These are phyloP conservation scores for Therioaphis trifolii DNA, from an alignment of 2,888 invertebrate genomes.

Conservation along the genomic window DNA sequence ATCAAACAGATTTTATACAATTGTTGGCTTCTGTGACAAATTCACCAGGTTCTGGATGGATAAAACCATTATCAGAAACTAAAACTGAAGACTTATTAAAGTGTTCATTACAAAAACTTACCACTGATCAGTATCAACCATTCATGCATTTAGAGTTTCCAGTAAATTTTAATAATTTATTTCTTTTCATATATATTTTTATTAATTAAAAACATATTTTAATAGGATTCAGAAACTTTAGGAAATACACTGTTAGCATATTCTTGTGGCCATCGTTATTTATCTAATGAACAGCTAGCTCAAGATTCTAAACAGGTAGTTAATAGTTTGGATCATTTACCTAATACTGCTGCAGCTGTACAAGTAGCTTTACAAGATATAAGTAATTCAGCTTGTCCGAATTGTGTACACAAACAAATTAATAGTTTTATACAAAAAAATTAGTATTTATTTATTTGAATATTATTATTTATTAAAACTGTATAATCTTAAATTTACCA, in stretches of 20 bases:
- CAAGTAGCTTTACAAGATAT: constrained; percentile 43
- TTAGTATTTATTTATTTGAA: constrained; percentile 22
- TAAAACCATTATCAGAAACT: constrained; percentile 48
- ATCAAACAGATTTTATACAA: constrained; percentile 47
- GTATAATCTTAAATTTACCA: not conserved
- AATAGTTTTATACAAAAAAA: constrained; percentile 33
- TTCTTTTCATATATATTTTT: not conserved
- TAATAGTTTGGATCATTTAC: constrained; percentile 36
- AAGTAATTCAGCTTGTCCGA: constrained; percentile 51
- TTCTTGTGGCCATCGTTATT: constrained; percentile 65
- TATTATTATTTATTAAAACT: constrained; percentile 19
- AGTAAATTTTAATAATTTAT: constrained; percentile 26
- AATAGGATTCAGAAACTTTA: constrained; percentile 41
- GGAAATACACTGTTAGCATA: constrained; percentile 63
- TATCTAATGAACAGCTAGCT: constrained; percentile 36
- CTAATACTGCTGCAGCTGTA: constrained; percentile 39
- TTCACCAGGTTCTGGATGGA: constrained; percentile 57
- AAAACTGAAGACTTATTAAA: constrained; percentile 47
- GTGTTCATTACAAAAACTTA: constrained; percentile 38
- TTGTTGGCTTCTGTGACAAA: constrained; percentile 49
- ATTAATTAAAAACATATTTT: not conserved
- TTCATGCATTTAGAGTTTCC: constrained; percentile 57
- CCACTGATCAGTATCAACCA: not conserved
- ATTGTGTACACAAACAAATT: constrained; percentile 54
- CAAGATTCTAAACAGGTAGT: constrained; percentile 47